Evolutionary conservation across 2,113 vertebrate genomes (phyloP).

Genomic region (Alexandromys fortis): DNA sequence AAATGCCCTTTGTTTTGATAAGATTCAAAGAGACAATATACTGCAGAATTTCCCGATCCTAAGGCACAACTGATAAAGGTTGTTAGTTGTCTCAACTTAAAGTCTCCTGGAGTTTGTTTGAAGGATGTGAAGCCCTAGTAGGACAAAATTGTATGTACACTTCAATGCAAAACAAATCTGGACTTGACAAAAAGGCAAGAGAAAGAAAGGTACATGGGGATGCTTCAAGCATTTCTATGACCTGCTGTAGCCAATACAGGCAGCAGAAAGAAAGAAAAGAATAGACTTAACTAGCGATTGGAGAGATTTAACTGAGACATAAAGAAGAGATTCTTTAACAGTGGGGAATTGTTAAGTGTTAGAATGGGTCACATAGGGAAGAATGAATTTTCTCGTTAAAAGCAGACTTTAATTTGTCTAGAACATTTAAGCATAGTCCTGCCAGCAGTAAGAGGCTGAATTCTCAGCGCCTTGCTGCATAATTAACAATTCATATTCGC

Average conservation of each 20-base stretch:
- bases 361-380: slow-evolving; percentile 52
- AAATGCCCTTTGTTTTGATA: slow-evolving; percentile 27
- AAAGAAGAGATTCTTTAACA: slow-evolving; percentile 42
- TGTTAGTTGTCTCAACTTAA: neutral
- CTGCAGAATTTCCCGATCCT: neutral
- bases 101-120: slow-evolving; percentile 17
- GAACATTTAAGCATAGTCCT: slow-evolving; percentile 34
- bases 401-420: slow-evolving; percentile 49
- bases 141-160: slow-evolving; percentile 7
- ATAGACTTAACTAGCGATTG: neutral
- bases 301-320: slow-evolving; percentile 47
- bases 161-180: neutral
- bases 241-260: neutral
- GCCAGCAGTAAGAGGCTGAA: neutral
- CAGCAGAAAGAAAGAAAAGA: neutral
- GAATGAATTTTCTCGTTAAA: slow-evolving; percentile 55
- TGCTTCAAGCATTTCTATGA: neutral
- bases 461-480: slow-evolving; percentile 28
- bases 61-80: neutral
- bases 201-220: neutral
- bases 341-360: neutral
- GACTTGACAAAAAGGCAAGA: neutral
- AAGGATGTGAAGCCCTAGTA: neutral
- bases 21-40: neutral
- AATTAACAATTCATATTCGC: slow-evolving; percentile 50